phyloP scores from a whole-genome alignment of 2,888 invertebrate species.

The Sphaeridia pumilis region DNA sequence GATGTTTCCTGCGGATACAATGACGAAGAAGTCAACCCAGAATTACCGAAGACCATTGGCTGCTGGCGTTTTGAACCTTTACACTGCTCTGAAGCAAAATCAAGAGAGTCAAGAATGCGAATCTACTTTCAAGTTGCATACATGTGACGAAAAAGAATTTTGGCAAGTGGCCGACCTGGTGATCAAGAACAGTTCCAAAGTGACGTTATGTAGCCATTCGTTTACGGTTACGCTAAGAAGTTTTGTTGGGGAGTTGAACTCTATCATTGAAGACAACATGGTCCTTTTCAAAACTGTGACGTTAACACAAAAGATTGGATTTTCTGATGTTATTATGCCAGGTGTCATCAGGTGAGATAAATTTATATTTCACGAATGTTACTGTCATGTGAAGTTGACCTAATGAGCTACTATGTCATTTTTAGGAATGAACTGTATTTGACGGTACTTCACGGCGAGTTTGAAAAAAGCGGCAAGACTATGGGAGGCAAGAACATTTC shows the following conservation, averaged over 20 bases:
- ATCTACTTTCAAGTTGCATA: conserved; percentile 39
- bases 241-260: conserved; percentile 64
- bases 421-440: conserved; percentile 79
- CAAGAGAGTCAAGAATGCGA: conserved; percentile 13
- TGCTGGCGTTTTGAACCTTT: conserved; percentile 65
- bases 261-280: conserved; percentile 66
- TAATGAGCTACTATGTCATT: background rate
- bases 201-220: conserved; percentile 7
- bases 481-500: conserved; percentile 72
- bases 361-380: conserved; percentile 5
- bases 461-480: conserved; percentile 84
- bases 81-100: conserved; percentile 43
- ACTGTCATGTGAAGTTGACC: background rate
- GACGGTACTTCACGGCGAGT: conserved; percentile 74
- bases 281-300: conserved; percentile 68
- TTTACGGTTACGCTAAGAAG: conserved; percentile 52
- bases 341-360: conserved; percentile 54
- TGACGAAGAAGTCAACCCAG: conserved; percentile 25
- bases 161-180: conserved; percentile 79
- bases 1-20: conserved; percentile 57
- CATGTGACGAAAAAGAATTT: conserved; percentile 62
- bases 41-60: conserved; percentile 60
- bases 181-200: conserved; percentile 42
- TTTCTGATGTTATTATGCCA: conserved; percentile 92
- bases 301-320: conserved; percentile 76